These are phyloP conservation scores for Hylaeus volcanicus DNA, from an alignment of 1,140 invertebrate genomes.

Conservation along the genomic window DNA sequence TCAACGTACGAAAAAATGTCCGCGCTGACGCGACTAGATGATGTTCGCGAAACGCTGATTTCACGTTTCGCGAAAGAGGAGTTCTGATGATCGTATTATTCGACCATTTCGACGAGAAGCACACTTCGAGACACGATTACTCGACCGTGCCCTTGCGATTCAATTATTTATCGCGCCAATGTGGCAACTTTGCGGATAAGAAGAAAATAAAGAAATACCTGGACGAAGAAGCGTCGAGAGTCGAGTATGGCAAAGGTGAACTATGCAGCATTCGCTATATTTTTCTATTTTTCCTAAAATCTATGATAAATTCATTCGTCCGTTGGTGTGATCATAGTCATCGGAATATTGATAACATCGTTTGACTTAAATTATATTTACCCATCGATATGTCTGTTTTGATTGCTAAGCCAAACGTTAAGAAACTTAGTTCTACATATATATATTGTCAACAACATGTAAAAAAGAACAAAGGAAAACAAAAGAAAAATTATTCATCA, in stretches of 20 bases:
- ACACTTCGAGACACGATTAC: background rate
- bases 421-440: no score
- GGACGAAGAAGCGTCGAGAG: background rate
- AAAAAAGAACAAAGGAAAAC: no score
- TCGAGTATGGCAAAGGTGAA: conserved; percentile 29
- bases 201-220: background rate
- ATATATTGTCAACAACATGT: no score
- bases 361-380: no score
- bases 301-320: no score
- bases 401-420: no score
- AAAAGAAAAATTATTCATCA: no score
- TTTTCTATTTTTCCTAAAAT: no score
- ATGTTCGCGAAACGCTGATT: conserved; percentile 16
- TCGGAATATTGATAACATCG: no score
- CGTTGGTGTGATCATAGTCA: no score
- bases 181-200: background rate
- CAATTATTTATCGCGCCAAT: conserved; percentile 29
- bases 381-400: no score
- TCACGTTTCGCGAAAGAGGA: background rate
- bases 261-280: background rate
- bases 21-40: background rate
- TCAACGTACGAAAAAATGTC: background rate
- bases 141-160: conserved; percentile 9
- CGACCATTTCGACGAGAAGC: background rate
- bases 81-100: background rate